Percentiles rank a stretch among this genome's conserved stretches.
Conservation (phyloP, 2,797 vertebrate species). For the Limosa lapponica region DNA sequence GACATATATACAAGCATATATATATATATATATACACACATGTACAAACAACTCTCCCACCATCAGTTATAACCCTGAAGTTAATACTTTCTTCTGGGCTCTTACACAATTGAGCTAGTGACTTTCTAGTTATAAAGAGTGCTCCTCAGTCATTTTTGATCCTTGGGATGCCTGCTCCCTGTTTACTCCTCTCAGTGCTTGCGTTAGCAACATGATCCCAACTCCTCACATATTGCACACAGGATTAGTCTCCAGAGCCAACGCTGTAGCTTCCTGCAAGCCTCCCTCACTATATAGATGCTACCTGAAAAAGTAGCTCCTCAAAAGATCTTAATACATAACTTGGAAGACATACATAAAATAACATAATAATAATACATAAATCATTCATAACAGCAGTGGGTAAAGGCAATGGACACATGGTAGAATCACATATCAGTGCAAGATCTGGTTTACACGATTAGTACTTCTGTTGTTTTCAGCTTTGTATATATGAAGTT, state of each 20-base stretch:
- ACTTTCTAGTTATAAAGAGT: not conserved
- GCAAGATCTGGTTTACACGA: not conserved
- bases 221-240: not conserved
- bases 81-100: not conserved
- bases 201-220: not conserved
- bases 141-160: not conserved
- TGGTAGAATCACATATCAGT: not conserved
- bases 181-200: not conserved
- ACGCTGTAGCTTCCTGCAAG: not conserved
- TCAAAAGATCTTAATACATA: not conserved
- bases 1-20: not conserved
- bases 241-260: not conserved
- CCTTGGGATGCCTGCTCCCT: not conserved
- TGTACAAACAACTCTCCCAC: not conserved
- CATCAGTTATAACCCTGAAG: not conserved
- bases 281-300: not conserved
- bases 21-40: not conserved
- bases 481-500: not conserved
- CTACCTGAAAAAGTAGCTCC: not conserved
- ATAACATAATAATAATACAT: no score
- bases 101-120: fast-evolving
- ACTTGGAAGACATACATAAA: not conserved
- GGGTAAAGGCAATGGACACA: not conserved
- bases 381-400: not conserved
- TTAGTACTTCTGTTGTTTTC: not conserved